A percentile compares a stretch with the other conserved stretches of the same genome.
phyloP scores from a whole-genome alignment of 2,888 invertebrate genomes.

The Acleris holmiana region DNA sequence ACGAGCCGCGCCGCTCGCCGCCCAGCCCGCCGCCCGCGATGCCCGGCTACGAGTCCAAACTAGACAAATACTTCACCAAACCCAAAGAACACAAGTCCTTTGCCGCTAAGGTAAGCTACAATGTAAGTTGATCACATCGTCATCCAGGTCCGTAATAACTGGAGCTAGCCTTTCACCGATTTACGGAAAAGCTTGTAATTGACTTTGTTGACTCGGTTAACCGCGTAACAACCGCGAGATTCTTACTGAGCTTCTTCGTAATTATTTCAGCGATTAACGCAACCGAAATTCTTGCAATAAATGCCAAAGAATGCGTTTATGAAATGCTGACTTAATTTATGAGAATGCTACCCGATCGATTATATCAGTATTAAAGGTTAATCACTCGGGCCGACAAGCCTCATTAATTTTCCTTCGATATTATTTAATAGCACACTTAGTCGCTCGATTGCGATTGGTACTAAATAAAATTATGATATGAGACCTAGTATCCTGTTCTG shows the following conservation, averaged over 20 bases:
- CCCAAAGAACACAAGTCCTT: slow-evolving; percentile 69
- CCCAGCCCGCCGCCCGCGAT: slow-evolving; percentile 8
- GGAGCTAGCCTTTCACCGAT: slow-evolving; percentile 30
- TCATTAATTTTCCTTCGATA: slow-evolving; percentile 34
- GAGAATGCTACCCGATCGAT: slow-evolving; percentile 30
- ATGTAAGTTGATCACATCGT: slow-evolving; percentile 51
- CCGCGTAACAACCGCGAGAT: slow-evolving; percentile 30
- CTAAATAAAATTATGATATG: slow-evolving; percentile 24
- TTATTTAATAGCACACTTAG: slow-evolving; percentile 34
- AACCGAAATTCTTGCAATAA: slow-evolving; percentile 25
- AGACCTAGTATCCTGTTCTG: slow-evolving; percentile 23
- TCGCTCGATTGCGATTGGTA: slow-evolving; percentile 17
- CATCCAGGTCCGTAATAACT: slow-evolving; percentile 15
- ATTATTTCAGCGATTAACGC: slow-evolving; percentile 32
- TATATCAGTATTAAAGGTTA: slow-evolving; percentile 36
- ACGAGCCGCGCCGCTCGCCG: slow-evolving; percentile 51
- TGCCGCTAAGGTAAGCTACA: slow-evolving; percentile 68
- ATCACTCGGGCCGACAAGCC: slow-evolving; percentile 27
- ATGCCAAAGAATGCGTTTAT: slow-evolving; percentile 10
- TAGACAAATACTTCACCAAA: slow-evolving; percentile 75
- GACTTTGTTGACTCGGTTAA: slow-evolving; percentile 30
- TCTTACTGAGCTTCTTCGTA: slow-evolving; percentile 26
- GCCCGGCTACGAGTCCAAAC: slow-evolving; percentile 63
- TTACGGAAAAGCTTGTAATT: slow-evolving; percentile 31
- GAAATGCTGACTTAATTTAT: slow-evolving; percentile 32